Evolutionary conservation across 2,113 vertebrate genomes (phyloP).

Genomic region (Gorilla gorilla): DNA sequence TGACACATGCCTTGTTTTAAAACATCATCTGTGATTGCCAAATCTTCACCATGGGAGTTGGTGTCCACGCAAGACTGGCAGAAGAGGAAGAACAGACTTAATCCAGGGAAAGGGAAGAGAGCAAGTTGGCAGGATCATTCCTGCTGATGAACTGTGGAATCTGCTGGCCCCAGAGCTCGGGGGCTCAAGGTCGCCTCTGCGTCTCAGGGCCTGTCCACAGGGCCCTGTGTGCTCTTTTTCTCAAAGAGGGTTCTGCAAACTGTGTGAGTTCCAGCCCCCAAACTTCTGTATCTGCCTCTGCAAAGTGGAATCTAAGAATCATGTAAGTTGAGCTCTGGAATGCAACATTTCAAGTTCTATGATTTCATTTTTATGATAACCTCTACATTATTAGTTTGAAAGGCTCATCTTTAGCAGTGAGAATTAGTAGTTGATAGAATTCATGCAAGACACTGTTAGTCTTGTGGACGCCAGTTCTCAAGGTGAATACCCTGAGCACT

Average conservation of each 20-base stretch:
- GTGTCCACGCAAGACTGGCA: background rate
- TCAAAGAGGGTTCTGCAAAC: background rate
- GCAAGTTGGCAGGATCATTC: background rate
- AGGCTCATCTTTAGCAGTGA: background rate
- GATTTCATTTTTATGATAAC: background rate
- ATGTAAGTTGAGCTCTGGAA: background rate
- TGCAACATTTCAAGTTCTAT: fast-evolving
- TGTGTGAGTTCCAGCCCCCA: background rate
- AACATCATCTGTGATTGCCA: background rate
- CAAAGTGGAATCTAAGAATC: too few relatives aligned
- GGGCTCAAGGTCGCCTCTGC: background rate
- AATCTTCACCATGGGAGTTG: background rate
- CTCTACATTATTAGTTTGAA: too few relatives aligned
- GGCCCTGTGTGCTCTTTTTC: background rate
- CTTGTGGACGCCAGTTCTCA: background rate
- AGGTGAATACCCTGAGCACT: background rate
- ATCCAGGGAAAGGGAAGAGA: background rate
- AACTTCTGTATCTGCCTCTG: background rate
- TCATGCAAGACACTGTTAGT: background rate
- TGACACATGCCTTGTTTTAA: background rate
- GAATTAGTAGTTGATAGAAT: background rate
- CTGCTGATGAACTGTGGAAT: background rate
- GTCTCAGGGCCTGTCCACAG: too few relatives aligned
- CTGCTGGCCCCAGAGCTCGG: background rate
- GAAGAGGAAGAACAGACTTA: background rate